These are phyloP conservation scores for Rhynchophorus ferrugineus DNA, from an alignment of 1,140 invertebrate genomes.

Conservation along the genomic window DNA sequence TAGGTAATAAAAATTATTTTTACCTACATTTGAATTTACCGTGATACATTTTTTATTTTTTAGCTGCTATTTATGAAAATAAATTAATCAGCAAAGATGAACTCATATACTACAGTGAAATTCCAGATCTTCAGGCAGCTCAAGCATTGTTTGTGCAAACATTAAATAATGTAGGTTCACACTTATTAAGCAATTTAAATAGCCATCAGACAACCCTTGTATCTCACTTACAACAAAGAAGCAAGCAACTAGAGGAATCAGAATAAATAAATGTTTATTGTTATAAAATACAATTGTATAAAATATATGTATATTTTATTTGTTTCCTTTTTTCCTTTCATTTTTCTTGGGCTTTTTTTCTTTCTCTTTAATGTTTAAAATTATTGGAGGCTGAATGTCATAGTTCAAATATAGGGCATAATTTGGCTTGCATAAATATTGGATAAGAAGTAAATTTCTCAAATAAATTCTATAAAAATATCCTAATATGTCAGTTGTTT, in stretches of 20 bases:
- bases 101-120: constrained; percentile 52
- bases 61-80: constrained; percentile 59
- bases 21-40: background rate
- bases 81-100: constrained; percentile 58
- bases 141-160: constrained; percentile 56
- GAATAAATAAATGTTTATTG: background rate
- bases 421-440: constrained; percentile 33
- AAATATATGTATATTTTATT: background rate
- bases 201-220: constrained; percentile 59
- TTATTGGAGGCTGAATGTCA: constrained; percentile 21
- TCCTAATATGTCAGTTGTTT: constrained; percentile 29
- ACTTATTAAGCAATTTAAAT: constrained; percentile 57
- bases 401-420: constrained; percentile 33
- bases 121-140: constrained; percentile 52
- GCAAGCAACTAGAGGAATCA: constrained; percentile 31
- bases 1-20: constrained; percentile 45
- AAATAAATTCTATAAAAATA: constrained; percentile 36
- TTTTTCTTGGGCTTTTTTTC: constrained; percentile 12
- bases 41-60: constrained; percentile 28
- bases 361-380: constrained; percentile 12
- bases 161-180: constrained; percentile 52
- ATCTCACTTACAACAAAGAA: constrained; percentile 41
- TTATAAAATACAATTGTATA: background rate
- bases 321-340: constrained; percentile 12
- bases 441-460: constrained; percentile 36